Percentiles rank a stretch among this genome's conserved stretches.
These are phyloP conservation scores for Papilio aristodemus DNA, from an alignment of 1,140 invertebrate genomes.

Conservation along the genomic window DNA sequence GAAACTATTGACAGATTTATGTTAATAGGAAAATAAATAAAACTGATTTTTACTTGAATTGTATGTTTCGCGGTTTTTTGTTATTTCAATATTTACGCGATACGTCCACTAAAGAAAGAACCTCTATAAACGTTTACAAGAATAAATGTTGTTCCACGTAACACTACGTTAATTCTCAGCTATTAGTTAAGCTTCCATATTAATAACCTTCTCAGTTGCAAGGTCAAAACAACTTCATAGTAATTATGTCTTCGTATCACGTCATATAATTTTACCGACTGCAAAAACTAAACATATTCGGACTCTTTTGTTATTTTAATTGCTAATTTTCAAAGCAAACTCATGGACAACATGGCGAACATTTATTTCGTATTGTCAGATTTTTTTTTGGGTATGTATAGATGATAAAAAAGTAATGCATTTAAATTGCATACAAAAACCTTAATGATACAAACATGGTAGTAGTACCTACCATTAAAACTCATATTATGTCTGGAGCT, in stretches of 20 bases:
- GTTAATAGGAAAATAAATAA: slow-evolving; percentile 14
- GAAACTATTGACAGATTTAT: slow-evolving; percentile 5
- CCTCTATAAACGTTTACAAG: too few relatives aligned
- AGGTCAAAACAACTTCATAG: neutral
- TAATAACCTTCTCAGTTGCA: neutral
- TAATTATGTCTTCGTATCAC: neutral
- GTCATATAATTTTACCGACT: neutral
- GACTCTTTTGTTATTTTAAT: too few relatives aligned
- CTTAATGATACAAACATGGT: too few relatives aligned
- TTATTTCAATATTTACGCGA: neutral
- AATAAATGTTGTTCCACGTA: too few relatives aligned
- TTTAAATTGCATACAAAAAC: too few relatives aligned
- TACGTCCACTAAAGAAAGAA: neutral
- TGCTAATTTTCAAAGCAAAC: too few relatives aligned
- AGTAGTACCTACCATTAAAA: too few relatives aligned
- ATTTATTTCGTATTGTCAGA: too few relatives aligned
- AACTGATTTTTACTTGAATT: neutral
- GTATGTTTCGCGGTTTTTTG: neutral
- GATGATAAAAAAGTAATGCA: too few relatives aligned
- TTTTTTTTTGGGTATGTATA: too few relatives aligned
- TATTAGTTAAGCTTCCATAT: neutral
- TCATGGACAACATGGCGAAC: too few relatives aligned
- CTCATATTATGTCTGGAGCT: too few relatives aligned
- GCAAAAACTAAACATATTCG: slow-evolving; percentile 11
- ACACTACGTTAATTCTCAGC: neutral